Percentiles rank a stretch among this genome's conserved stretches.
phyloP scores from a whole-genome alignment of 2,797 vertebrate genomes.

The Bothrops alternatus region DNA sequence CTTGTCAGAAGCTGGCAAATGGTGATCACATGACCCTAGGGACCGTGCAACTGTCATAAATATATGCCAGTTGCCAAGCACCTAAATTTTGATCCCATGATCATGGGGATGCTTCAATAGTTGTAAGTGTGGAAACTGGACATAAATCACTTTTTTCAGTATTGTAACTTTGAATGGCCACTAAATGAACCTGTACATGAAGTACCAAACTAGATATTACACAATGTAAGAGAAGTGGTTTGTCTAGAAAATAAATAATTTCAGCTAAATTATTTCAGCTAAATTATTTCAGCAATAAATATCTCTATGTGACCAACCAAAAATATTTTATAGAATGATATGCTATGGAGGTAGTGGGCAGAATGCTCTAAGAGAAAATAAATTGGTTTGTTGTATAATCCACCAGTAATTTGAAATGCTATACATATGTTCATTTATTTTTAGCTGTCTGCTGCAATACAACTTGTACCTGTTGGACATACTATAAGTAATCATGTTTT shows the following conservation, averaged over 20 bases:
- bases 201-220: not conserved
- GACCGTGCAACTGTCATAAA: not conserved
- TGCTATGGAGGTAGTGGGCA: not conserved
- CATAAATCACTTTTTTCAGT: not conserved
- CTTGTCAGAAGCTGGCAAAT: not conserved
- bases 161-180: not conserved
- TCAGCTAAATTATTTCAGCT: not conserved
- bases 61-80: not conserved
- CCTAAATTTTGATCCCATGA: not conserved
- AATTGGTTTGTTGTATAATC: not conserved
- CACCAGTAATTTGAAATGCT: not conserved
- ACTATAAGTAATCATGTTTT: not conserved
- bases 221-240: not conserved
- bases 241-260: not conserved
- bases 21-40: not conserved
- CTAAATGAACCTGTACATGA: not conserved
- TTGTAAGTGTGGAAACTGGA: not conserved
- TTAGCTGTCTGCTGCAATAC: not conserved
- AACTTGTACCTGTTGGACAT: not conserved
- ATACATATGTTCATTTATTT: not conserved
- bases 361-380: not conserved
- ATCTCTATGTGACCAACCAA: not conserved
- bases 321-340: not conserved
- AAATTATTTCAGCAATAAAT: not conserved
- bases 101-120: not conserved